Conservation (phyloP, 1,140 invertebrate species). For the Formica selysi region DNA sequence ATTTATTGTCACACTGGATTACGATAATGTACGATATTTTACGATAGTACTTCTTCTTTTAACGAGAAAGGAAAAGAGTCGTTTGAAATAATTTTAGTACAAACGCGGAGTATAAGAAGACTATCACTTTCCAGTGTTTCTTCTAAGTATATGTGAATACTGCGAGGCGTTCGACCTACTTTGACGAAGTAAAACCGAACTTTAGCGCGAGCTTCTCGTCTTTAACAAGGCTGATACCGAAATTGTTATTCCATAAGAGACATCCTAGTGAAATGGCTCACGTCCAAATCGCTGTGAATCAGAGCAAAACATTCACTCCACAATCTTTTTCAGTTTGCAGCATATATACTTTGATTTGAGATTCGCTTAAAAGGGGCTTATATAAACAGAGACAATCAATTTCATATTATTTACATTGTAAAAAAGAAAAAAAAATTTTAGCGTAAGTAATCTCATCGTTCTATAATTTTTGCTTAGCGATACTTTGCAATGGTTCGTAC, state of each 20-base stretch:
- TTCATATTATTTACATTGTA: neutral
- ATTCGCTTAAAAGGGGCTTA: neutral
- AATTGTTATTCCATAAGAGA: conserved; percentile 55
- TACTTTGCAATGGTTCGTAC: neutral
- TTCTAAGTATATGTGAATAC: neutral
- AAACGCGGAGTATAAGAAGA: neutral
- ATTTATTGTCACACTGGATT: neutral
- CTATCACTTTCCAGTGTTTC: neutral
- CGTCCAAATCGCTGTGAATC: conserved; percentile 42
- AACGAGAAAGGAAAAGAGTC: neutral
- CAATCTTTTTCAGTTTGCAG: conserved; percentile 15
- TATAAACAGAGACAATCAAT: conserved; percentile 18
- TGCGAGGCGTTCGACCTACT: conserved; percentile 25
- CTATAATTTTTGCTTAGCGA: too few relatives aligned
- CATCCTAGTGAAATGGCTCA: conserved; percentile 33
- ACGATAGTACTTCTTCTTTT: neutral
- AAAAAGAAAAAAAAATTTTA: neutral
- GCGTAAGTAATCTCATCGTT: neutral
- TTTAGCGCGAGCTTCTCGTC: conserved; percentile 28
- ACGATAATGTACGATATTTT: neutral
- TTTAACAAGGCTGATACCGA: conserved; percentile 29
- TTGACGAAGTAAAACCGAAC: conserved; percentile 46
- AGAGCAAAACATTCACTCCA: conserved; percentile 41
- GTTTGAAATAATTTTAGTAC: conserved; percentile 20
- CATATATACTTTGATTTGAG: neutral